Base-by-base conservation (phyloP, 2,888 invertebrate species). In the Fragum whitleyi region DNA sequence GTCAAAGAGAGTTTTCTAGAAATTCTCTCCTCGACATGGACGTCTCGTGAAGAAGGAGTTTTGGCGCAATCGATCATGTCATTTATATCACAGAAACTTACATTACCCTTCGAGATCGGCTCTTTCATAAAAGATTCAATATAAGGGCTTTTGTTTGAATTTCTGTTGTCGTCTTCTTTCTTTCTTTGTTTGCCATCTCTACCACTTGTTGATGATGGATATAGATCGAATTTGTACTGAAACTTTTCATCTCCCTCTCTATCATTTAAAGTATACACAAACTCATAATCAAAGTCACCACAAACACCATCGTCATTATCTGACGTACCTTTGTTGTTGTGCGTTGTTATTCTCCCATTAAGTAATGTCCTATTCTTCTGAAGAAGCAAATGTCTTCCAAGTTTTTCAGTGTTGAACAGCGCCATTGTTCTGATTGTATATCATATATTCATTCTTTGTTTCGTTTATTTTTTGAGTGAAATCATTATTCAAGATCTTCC, bases 211-310 rank as follows among this genome's bases (percentile, higher is more conserved):
- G 21, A 11, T 14, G 47, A 51, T 28, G 76, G 76, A 57, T 72
- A 79, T 7, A 75, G 26, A 53, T 82, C 65, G 69, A 79, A 78
- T 16, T 68, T 69, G 62, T 82, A 78, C 23, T 39, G 76, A 29
- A 78, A 76, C 6, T 32, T 53, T 19, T 82, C 78, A 21, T 71
- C 68, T 21, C 72, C 70, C 14, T 76, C 78, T n/a, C 61, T 42
- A 32, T 79, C 78, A 55, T 61, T 73, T n/a, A 72, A 67, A n/a
- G 69, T 68, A 51, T 82, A 82, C 21, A 69, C 51, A 61, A 73
- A 82, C 67, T 82, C 76, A 51, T 82, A 82, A 47, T 73, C 75
- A 47, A 82, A 14, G 23, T 76, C 74, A 16, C n/a, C 39, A 29
- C 26, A 67, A 51, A 36, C 19, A n/a, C 47, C n/a, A 42, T 57